Percentiles rank a stretch among this genome's conserved stretches.
Evolutionary conservation across 2,113 vertebrate species (phyloP).

Genomic region (Bubo blakistoni): DNA sequence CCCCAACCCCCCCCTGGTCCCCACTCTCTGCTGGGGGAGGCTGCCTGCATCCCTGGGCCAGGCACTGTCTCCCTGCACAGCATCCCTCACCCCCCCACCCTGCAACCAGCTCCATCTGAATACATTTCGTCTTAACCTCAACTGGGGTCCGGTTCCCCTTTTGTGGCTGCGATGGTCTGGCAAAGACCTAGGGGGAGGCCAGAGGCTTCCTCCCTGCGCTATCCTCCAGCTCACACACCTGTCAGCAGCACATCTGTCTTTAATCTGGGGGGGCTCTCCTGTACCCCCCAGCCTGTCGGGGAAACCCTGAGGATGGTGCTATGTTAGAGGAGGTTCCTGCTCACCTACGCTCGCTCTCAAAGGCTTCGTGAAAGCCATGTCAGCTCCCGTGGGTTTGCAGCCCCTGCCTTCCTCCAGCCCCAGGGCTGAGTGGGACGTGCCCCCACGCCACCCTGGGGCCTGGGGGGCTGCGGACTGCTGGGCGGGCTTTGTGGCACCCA

Average conservation of each 20-base stretch:
- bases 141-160: not conserved
- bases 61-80: not conserved
- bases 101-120: not conserved
- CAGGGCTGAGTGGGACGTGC: fast-evolving
- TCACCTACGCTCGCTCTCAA: not conserved
- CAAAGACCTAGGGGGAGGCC: not conserved
- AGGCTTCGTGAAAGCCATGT: not conserved
- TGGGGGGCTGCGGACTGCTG: not conserved
- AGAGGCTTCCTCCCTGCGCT: not conserved
- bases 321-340: conserved; percentile 27
- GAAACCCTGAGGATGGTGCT: conserved; percentile 62
- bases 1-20: not conserved
- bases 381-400: fast-evolving
- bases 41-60: not conserved
- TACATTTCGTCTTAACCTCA: conserved; percentile 60
- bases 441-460: not conserved
- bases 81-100: not conserved
- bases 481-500: not conserved
- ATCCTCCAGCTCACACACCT: not conserved
- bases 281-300: not conserved
- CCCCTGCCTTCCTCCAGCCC: not conserved
- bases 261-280: not conserved
- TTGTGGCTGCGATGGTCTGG: not conserved
- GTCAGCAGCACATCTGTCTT: not conserved
- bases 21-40: not conserved